Conservation (phyloP, 2,113 vertebrate species). For the Pyxicephalus adspersus region DNA sequence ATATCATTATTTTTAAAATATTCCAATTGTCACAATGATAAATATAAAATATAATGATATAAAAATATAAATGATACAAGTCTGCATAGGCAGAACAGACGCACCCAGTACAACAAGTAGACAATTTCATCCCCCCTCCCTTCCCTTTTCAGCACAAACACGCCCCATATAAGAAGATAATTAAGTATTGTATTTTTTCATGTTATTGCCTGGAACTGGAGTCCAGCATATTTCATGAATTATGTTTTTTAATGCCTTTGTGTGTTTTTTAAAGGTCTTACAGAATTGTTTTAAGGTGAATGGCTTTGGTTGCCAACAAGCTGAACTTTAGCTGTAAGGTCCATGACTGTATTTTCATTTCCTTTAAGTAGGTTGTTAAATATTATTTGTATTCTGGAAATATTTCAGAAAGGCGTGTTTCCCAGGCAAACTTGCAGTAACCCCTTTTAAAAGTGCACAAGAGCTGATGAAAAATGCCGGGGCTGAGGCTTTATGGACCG, state of each 20-base stretch:
- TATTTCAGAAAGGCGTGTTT: constrained; percentile 65
- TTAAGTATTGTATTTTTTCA: too few relatives aligned
- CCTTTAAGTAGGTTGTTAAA: constrained; percentile 71
- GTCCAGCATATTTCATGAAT: constrained; percentile 63
- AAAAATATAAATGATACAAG: too few relatives aligned
- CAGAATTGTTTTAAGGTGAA: constrained; percentile 62
- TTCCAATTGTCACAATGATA: too few relatives aligned
- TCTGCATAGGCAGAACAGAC: too few relatives aligned
- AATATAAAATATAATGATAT: too few relatives aligned
- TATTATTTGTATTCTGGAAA: constrained; percentile 60
- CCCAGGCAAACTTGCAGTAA: constrained; percentile 65
- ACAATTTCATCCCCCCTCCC: too few relatives aligned
- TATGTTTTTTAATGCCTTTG: constrained; percentile 64
- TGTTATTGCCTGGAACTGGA: too few relatives aligned
- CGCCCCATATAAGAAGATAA: too few relatives aligned
- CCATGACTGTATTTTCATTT: constrained; percentile 71
- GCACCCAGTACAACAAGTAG: too few relatives aligned
- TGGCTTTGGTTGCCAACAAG: constrained; percentile 62
- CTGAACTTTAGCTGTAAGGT: constrained; percentile 66
- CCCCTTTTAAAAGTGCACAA: constrained; percentile 52
- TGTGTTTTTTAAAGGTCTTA: constrained; percentile 70
- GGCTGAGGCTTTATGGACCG: constrained; percentile 62
- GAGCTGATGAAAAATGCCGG: constrained; percentile 63
- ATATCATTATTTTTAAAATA: too few relatives aligned
- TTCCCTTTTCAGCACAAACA: too few relatives aligned